Evolutionary conservation across 2,888 invertebrate genomes (phyloP).

Genomic region (Himalopsyche kuldschensis): DNA sequence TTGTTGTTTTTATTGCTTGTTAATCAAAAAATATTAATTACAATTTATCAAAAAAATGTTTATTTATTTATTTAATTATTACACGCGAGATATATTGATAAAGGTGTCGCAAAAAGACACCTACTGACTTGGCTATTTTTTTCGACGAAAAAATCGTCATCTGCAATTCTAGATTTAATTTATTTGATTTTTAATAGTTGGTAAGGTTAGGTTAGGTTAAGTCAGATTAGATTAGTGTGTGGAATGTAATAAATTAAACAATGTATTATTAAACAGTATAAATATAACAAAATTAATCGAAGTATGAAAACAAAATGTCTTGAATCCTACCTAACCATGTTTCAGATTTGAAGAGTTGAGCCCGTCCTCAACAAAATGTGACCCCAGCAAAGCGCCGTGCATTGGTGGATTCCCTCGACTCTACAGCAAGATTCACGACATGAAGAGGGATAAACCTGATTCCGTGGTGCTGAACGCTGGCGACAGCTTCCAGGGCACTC

Average conservation of each 20-base stretch:
- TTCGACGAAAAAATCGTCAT: background rate
- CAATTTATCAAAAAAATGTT: too few species aligned
- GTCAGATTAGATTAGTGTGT: background rate
- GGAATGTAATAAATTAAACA: background rate
- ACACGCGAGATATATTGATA: too few species aligned
- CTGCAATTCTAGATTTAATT: background rate
- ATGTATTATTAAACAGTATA: background rate
- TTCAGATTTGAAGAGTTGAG: conserved; percentile 62
- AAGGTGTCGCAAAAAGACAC: too few species aligned
- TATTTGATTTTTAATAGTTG: background rate
- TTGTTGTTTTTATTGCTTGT: too few species aligned
- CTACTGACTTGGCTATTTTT: too few species aligned
- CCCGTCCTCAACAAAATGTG: conserved; percentile 59
- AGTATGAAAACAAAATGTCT: too few species aligned
- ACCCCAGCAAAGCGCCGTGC: conserved; percentile 56
- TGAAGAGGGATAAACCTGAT: conserved; percentile 56
- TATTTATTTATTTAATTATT: too few species aligned
- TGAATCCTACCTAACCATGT: conserved; percentile 48
- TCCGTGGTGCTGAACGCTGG: conserved; percentile 78
- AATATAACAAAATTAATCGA: too few species aligned
- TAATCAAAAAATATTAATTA: too few species aligned
- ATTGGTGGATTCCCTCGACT: conserved; percentile 72
- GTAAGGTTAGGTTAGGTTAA: too few species aligned
- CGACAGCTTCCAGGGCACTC: conserved; percentile 82
- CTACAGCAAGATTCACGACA: conserved; percentile 58